Evolutionary conservation across 2,797 vertebrate genomes (phyloP).

Genomic region (Peromyscus melanophrys): DNA sequence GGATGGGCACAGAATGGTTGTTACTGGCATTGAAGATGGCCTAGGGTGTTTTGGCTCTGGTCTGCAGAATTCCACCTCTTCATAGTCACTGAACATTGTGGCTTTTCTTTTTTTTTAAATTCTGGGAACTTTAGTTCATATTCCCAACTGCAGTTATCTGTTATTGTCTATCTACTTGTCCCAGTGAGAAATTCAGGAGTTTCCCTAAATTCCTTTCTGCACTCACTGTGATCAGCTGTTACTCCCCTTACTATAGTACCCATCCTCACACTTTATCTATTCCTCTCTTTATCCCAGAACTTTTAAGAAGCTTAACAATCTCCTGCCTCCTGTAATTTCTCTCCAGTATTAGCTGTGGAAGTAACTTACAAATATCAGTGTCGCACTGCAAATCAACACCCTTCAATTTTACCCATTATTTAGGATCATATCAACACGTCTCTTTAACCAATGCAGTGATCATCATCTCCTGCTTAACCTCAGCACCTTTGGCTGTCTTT

Average conservation of each 20-base stretch:
- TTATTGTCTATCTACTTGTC: not conserved
- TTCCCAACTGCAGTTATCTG: not conserved
- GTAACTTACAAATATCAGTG: not conserved
- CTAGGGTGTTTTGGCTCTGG: not conserved
- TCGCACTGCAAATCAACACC: not conserved
- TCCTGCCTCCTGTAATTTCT: not conserved
- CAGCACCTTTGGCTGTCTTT: not conserved
- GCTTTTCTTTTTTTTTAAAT: not conserved
- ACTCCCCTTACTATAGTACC: not conserved
- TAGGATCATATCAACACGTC: not conserved
- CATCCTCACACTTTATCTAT: not conserved
- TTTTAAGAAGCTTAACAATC: constrained; percentile 23
- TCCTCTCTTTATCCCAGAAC: not conserved
- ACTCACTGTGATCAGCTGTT: not conserved
- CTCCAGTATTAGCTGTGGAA: not conserved
- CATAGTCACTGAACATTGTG: not conserved
- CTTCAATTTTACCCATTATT: not conserved
- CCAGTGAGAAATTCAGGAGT: not conserved
- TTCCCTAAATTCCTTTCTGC: not conserved
- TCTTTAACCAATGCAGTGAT: not conserved
- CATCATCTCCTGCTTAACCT: not conserved
- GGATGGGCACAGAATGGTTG: no score
- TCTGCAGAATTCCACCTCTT: not conserved
- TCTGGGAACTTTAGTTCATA: not conserved
- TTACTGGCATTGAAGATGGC: not conserved